Base-by-base conservation (phyloP, 2,888 invertebrate species). In the Philonicus albiceps region DNA sequence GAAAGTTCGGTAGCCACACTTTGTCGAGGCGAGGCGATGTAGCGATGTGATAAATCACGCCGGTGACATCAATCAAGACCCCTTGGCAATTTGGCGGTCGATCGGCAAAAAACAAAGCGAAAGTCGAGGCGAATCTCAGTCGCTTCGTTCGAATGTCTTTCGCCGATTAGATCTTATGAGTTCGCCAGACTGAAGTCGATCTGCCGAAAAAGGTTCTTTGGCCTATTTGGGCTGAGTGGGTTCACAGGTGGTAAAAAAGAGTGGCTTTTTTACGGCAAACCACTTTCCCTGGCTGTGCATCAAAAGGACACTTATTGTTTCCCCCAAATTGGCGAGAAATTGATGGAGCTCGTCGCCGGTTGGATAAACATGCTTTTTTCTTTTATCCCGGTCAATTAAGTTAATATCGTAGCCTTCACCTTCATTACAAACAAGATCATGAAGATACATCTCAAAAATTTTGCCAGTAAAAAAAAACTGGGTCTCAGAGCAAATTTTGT, bases 1-100 rank as follows among this genome's bases (percentile, higher is more conserved):
- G 76, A 53, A 53, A 80, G 80, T 80, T 80, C 80, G 53, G 80
- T 80, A 49, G 80, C 80, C 80, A 31, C 30, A 49, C 76, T 22
- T 64, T 7, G 13, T 11, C 40, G 40, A 43, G 0, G 11, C 40
- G 49, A 31, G 22, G n/a, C 30, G 40, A 78, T 4, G 80, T 53
- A 30, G 37, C 37, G 37, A 53, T 19, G 43, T 80, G 53, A 80
- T 80, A 80, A 80, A 80, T 80, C 53, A 80, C 80, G 53, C 30
- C 53, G n/a, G 53, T 30, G 80, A 49, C 53, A 80, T 80, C 80
- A 80, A 80, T 80, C 80, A 80, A n/a, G 8, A 1, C 64, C 64
- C 34, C 11, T 11, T 34, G 49, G 16, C 40, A 80, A 80, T 80
- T 49, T 22, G n/a, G 49, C 8, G 43, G 43, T 19, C 5, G n/a